A percentile compares a stretch with the other conserved stretches of the same genome.
phyloP scores from a whole-genome alignment of 2,113 vertebrate species.

The Apistogramma diplotaenia region DNA sequence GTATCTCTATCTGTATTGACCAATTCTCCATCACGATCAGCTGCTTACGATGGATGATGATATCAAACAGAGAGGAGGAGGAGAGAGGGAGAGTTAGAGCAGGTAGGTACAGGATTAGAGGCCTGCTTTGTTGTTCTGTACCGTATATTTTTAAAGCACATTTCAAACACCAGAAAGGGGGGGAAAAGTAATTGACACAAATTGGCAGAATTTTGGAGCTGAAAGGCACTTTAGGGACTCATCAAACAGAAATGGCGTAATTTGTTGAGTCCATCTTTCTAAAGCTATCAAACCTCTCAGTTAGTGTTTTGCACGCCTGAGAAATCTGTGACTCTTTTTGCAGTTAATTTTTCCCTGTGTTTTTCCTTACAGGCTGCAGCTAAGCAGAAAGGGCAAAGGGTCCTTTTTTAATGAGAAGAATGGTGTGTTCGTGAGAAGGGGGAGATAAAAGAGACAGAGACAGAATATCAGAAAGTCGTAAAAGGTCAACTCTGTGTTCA shows the following conservation, averaged over 20 bases:
- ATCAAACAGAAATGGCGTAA: not conserved
- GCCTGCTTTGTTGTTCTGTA: not conserved
- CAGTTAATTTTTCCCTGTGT: not conserved
- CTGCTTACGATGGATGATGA: constrained; percentile 35
- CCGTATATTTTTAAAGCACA: not conserved
- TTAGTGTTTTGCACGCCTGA: not conserved
- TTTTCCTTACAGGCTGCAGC: not conserved
- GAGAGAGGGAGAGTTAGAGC: not conserved
- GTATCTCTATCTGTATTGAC: constrained; percentile 44
- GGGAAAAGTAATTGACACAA: not conserved
- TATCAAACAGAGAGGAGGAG: constrained; percentile 10
- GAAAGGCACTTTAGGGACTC: not conserved
- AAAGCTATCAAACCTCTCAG: not conserved
- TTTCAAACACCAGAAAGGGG: not conserved
- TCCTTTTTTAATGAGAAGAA: not conserved
- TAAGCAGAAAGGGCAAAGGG: not conserved
- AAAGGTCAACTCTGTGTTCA: not conserved
- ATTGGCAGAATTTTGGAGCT: not conserved
- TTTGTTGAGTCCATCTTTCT: not conserved
- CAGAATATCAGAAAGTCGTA: not conserved
- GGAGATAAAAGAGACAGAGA: not conserved
- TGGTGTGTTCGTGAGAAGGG: not conserved
- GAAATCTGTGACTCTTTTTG: not conserved
- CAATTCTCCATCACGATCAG: constrained; percentile 38
- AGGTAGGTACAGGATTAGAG: constrained; percentile 19